Percentiles rank a stretch among this genome's conserved stretches.
phyloP scores from a whole-genome alignment of 2,113 vertebrate genomes.

The Leucosticte australis region DNA sequence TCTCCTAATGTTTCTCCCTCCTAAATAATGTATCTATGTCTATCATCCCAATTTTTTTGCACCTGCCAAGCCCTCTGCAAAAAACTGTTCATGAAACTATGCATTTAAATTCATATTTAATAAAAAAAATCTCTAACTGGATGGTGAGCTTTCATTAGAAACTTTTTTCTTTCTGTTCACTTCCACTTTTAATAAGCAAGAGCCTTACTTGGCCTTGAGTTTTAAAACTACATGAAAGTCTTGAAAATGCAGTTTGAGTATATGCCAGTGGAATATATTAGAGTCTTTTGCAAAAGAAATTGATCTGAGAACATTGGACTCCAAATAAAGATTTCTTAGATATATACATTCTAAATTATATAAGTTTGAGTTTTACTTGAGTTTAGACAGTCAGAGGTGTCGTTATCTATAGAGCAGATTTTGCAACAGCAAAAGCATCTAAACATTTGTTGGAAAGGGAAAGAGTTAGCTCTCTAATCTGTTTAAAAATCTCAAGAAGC shows the following conservation, averaged over 20 bases:
- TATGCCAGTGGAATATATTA: not conserved
- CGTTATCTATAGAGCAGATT: not conserved
- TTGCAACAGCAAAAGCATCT: not conserved
- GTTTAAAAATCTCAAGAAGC: not conserved
- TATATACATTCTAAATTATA: not conserved
- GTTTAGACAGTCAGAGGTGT: not conserved
- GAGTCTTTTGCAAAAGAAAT: not conserved
- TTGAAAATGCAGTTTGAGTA: not conserved
- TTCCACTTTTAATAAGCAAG: not conserved
- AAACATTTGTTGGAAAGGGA: not conserved
- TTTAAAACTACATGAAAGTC: not conserved
- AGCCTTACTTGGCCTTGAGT: not conserved
- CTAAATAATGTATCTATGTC: not conserved
- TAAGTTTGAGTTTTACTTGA: not conserved
- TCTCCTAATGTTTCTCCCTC: not conserved
- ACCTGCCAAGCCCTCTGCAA: not conserved
- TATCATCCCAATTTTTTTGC: not conserved
- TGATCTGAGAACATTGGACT: not conserved
- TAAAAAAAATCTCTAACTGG: not conserved
- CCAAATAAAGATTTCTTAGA: not conserved
- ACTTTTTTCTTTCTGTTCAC: not conserved
- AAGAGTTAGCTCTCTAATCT: not conserved
- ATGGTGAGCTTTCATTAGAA: not conserved
- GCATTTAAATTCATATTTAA: not conserved
- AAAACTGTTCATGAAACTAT: not conserved